Evolutionary conservation across 2,888 invertebrate species (phyloP), one percentile per base, ranked within the genome.

Genomic region (Acholoe squamosa): DNA sequence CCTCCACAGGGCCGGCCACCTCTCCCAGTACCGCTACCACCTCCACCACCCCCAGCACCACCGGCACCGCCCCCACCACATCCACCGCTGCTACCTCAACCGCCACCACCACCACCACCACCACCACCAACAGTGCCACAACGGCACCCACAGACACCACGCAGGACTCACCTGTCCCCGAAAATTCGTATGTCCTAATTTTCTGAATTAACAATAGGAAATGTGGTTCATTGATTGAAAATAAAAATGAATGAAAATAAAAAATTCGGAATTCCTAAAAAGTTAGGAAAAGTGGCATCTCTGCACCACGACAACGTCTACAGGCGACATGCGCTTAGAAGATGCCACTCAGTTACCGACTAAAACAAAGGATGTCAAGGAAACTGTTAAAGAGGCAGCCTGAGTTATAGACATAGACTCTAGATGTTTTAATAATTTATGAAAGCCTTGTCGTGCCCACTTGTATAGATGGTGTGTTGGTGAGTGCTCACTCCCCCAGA

Each of bases 301-400:
- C n/a, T n/a, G n/a, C n/a, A n/a, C n/a, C n/a, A n/a, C n/a, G 25
- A 25, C 84, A 84, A 43, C 84, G 14, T 34, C 84, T 12, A 84
- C 84, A 84, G 52, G 43, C 51, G 52, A 84, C 10, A 25, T 31
- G 33, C 52, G 51, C 5, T 28, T 31, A 19, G 61, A 61, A 14
- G 61, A 25, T 1, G 5, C 22, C 10, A 22, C 61, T 3, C n/a
- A 61, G 25, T 22, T 5, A 61, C 61, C 22, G 5, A 14, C 76
- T 43, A 43, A 43, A 43, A 43, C 76, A 43, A 84, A 84, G 52
- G 84, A 84, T 25, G 84, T 84, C 51, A 84, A 84, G 52, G 84
- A 43, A 43, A 43, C 43, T 3, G 43, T 43, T 7, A 43, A 43
- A 43, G 43, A 84, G 1, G 43, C 84, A 10, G 84, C 84, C 52